Base-by-base conservation (phyloP, 2,888 invertebrate genomes). In the Octonoba sinensis region DNA sequence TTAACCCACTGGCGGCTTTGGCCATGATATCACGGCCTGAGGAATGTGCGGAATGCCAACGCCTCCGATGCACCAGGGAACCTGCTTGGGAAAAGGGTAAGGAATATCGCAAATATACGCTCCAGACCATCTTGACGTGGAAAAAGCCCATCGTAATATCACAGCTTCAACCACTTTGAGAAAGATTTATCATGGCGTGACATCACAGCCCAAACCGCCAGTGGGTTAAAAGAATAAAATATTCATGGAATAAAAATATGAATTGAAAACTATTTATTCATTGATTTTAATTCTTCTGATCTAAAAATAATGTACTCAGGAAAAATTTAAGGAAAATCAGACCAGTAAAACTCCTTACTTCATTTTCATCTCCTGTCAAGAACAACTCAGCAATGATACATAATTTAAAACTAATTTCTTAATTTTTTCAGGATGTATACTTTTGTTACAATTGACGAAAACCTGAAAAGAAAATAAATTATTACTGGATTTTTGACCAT, bases 391-490 rank as follows among this genome's bases (percentile, higher is more conserved):
- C 66, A 27, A 46, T 46, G 67, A 51, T 18, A 79, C 54, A 67
- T 79, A 79, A 56, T n/a, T 27, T 12, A 67, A 20, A 3, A 79
- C 79, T 15, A 79, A 47, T 36, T 69, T 79, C 47, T 47, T 73
- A 0, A 79, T 79, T 49, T 79, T 79, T 20, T 69, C 73, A 20
- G 66, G 79, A 60, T 73, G 59, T 15, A 79, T 20, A 36, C n/a
- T 36, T 8, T 69, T 62, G 1, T 66, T 56, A 24, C 79, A 79
- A 56, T 73, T 79, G 22, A 69, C 3, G 47, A 62, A 79, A 15
- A 79, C 22, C 79, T 79, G 27, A 16, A 75, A 36, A 47, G 18
- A 74, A 54, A 13, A 49, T 60, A 20, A 12, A 57, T 36, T 36
- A 6, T 36, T 36, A 36, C 1, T 36, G 36, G 8, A 36, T 11